Evolutionary conservation across 92 coral and sea anemone species (phyloP).

Genomic region (Diadumene lineata): DNA sequence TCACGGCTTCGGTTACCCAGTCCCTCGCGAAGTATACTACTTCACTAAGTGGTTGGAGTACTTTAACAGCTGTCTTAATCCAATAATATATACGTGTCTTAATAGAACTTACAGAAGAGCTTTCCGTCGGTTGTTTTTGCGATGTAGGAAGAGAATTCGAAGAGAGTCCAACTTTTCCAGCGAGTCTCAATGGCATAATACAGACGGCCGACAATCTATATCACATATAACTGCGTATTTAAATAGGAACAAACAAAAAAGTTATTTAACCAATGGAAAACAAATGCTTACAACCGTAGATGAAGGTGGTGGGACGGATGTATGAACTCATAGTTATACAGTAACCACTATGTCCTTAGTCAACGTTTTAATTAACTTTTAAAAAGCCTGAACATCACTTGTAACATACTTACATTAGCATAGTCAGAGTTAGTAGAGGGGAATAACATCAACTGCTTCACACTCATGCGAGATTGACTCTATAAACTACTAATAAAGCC

Average conservation of each 20-base stretch:
- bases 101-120: conserved; percentile 91
- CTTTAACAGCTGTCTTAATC: conserved; percentile 87
- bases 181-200: conserved; percentile 52
- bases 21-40: conserved; percentile 34
- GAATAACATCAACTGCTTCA: no score
- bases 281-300: conserved; percentile 18
- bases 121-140: conserved; percentile 73
- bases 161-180: conserved; percentile 54
- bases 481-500: no score
- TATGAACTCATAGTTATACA: not conserved
- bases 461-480: no score
- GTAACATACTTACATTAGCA: no score
- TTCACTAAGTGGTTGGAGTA: conserved; percentile 81
- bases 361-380: no score
- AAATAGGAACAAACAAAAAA: conserved; percentile 17
- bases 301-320: conserved; percentile 22
- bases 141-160: conserved; percentile 65
- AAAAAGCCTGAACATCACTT: no score
- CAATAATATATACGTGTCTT: conserved; percentile 91
- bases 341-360: no score
- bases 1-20: conserved; percentile 7
- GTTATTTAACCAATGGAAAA: conserved; percentile 25
- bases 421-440: no score
- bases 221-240: conserved; percentile 40
- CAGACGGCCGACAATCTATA: conserved; percentile 40